phyloP scores from a whole-genome alignment of 2,888 invertebrate species.

The Ormyrus nitidulus region DNA sequence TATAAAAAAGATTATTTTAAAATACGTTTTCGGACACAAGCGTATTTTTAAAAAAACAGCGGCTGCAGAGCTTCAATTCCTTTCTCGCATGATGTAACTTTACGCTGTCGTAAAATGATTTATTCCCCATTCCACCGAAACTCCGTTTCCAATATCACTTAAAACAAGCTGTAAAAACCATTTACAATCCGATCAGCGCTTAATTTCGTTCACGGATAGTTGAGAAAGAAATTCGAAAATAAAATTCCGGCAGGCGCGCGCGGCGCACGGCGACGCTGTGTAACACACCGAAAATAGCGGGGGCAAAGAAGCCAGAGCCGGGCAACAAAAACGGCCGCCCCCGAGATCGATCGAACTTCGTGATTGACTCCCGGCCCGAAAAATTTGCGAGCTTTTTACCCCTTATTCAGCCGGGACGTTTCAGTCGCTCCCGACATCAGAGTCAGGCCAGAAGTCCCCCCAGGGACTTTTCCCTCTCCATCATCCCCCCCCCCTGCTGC shows the following conservation, averaged over 20 bases:
- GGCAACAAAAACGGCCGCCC: no score
- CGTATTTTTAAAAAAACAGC: no score
- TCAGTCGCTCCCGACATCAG: neutral
- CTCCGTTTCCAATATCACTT: neutral
- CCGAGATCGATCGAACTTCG: neutral
- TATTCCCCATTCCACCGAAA: no score
- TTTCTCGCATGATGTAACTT: no score
- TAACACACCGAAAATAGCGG: neutral
- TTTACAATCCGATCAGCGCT: neutral
- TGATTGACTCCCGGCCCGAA: slow-evolving; percentile 20
- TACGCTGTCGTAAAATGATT: no score
- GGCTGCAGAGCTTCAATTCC: no score
- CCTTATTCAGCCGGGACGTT: slow-evolving; percentile 1
- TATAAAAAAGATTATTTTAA: no score
- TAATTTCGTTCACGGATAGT: slow-evolving; percentile 32
- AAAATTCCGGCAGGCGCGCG: neutral
- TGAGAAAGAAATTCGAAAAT: neutral
- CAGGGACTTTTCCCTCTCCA: slow-evolving; percentile 9
- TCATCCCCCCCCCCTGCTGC: neutral
- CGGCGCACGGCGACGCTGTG: neutral
- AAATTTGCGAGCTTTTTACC: slow-evolving; percentile 21
- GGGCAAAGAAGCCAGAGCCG: neutral
- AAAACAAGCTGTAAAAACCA: neutral
- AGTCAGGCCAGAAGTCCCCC: slow-evolving; percentile 4
- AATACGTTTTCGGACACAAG: no score